phyloP scores from a whole-genome alignment of 2,113 vertebrate genomes.

The Rattus rattus region DNA sequence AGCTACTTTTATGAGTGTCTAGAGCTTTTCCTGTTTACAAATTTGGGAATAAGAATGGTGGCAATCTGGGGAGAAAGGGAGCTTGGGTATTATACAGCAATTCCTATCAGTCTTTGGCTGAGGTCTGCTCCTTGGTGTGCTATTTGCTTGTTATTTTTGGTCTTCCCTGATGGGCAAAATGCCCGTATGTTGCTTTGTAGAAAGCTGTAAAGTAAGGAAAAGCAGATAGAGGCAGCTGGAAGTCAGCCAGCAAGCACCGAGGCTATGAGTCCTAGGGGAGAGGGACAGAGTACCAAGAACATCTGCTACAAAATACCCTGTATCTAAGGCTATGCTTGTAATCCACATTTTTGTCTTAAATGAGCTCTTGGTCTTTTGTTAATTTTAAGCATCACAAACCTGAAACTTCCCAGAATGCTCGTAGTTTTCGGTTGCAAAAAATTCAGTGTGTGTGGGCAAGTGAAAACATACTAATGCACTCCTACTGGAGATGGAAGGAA shows the following conservation, averaged over 20 bases:
- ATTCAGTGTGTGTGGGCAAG: not conserved
- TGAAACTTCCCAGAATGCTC: not conserved
- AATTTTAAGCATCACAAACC: not conserved
- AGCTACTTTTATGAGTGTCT: not conserved
- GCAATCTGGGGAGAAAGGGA: not conserved
- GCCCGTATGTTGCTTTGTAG: not conserved
- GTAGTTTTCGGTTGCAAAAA: not conserved
- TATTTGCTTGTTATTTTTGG: not conserved
- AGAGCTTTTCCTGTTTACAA: not conserved
- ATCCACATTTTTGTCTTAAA: not conserved
- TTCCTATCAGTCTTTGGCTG: not conserved
- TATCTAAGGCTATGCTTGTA: not conserved
- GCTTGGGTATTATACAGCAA: not conserved
- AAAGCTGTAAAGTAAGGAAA: not conserved
- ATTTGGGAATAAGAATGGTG: not conserved
- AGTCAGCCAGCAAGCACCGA: not conserved
- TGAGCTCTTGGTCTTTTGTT: not conserved
- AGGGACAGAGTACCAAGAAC: not conserved
- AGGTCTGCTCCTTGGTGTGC: not conserved
- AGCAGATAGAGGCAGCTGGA: not conserved
- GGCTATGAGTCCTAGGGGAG: not conserved
- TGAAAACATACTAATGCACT: not conserved
- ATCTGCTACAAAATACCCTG: not conserved
- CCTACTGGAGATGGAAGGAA: not conserved
- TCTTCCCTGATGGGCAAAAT: not conserved